A percentile compares a stretch with the other conserved stretches of the same genome.
Evolutionary conservation across 92 coral and sea anemone genomes (phyloP).

Genomic region (Metridium senile): DNA sequence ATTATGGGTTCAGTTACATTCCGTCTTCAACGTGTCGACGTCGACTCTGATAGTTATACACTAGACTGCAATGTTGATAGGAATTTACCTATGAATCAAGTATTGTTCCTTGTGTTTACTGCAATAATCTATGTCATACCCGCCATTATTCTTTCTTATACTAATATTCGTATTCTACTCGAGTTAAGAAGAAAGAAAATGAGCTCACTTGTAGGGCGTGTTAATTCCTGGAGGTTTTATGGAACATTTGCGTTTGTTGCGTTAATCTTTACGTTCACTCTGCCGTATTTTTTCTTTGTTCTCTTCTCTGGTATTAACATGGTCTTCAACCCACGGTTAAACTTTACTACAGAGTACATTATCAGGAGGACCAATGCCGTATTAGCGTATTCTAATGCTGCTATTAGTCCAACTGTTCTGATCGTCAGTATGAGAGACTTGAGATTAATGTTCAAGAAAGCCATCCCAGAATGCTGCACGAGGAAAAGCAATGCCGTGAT

Average conservation of each 20-base stretch:
- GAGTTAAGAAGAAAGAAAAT: background rate
- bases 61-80: background rate
- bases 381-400: background rate
- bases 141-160: background rate
- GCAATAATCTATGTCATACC: constrained; percentile 2
- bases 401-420: background rate
- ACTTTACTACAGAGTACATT: background rate
- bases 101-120: background rate
- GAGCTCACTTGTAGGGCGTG: background rate
- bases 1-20: background rate
- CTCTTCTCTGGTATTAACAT: background rate
- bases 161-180: background rate
- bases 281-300: background rate
- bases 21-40: too few species aligned
- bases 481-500: background rate
- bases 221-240: background rate
- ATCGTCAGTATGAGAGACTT: background rate
- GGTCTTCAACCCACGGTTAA: background rate
- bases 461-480: background rate
- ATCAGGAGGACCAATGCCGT: background rate
- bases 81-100: background rate
- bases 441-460: background rate
- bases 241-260: background rate
- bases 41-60: background rate
- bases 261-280: background rate